Evolutionary conservation across 2,797 vertebrate genomes (phyloP).

Genomic region (Chloroceryle amazona): DNA sequence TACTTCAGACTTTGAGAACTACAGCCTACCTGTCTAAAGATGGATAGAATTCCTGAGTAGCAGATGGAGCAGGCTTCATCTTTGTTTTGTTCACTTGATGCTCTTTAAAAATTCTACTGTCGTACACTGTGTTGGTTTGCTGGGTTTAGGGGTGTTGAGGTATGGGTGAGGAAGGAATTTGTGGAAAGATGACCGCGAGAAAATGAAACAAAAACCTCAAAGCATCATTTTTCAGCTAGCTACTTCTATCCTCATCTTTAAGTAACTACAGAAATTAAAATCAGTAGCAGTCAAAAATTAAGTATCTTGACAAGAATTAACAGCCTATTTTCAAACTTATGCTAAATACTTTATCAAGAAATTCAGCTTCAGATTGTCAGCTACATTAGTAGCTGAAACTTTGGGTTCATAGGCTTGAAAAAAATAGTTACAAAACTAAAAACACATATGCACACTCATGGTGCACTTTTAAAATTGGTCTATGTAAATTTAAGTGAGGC

Average conservation of each 20-base stretch:
- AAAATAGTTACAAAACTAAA: neutral
- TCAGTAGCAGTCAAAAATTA: neutral
- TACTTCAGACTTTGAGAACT: neutral
- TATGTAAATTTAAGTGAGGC: neutral
- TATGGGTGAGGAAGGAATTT: neutral
- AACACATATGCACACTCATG: neutral
- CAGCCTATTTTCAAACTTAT: neutral
- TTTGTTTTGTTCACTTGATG: neutral
- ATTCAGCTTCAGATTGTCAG: neutral
- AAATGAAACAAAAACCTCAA: neutral
- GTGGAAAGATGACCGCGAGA: neutral
- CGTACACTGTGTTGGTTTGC: neutral
- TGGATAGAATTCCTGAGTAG: neutral
- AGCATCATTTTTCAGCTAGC: neutral
- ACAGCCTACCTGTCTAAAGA: neutral
- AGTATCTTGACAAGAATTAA: neutral
- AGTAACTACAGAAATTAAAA: neutral
- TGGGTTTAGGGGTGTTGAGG: neutral
- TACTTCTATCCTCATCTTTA: neutral
- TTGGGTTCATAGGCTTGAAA: neutral
- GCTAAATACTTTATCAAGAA: neutral
- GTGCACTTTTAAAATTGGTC: neutral
- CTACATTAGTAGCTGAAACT: neutral
- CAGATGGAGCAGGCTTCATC: neutral
- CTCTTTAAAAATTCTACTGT: neutral